Percentiles rank a stretch among this genome's conserved stretches.
phyloP scores from a whole-genome alignment of 2,113 vertebrate species.

The Enhydra lutris region DNA sequence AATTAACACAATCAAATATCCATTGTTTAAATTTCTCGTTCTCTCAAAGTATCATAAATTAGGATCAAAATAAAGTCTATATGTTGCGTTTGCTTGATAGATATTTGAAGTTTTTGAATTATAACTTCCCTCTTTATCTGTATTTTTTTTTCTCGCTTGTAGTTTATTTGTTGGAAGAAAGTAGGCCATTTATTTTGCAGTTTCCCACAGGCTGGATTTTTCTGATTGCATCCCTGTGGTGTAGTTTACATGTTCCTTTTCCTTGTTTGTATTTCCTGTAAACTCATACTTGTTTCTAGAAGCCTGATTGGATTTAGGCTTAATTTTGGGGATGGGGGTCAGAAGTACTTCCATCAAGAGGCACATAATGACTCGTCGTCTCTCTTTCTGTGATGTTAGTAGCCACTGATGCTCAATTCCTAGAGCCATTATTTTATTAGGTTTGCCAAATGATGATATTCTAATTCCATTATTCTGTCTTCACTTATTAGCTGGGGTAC shows the following conservation, averaged over 20 bases:
- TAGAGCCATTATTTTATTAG: slow-evolving; percentile 51
- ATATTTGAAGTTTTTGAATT: slow-evolving; percentile 21
- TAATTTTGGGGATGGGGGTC: background rate
- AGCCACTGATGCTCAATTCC: slow-evolving; percentile 8
- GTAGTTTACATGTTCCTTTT: slow-evolving; percentile 38
- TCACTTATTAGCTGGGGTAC: slow-evolving; percentile 23
- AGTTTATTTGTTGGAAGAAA: slow-evolving; percentile 48
- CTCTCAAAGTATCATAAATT: slow-evolving; percentile 16
- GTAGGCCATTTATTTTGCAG: background rate
- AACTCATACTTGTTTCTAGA: slow-evolving; percentile 25
- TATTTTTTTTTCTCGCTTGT: background rate
- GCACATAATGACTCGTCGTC: background rate
- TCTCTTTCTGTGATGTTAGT: slow-evolving; percentile 27
- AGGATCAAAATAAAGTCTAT: background rate
- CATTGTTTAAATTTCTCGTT: background rate
- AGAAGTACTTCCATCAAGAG: slow-evolving; percentile 33
- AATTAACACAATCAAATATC: background rate
- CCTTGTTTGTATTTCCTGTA: slow-evolving; percentile 38
- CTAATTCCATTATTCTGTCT: slow-evolving; percentile 24
- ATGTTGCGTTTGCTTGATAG: background rate
- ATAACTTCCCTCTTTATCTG: background rate
- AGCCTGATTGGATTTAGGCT: slow-evolving; percentile 27
- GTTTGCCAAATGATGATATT: slow-evolving; percentile 39
- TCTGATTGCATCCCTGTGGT: slow-evolving; percentile 17
- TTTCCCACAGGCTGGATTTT: slow-evolving; percentile 25